Conservation (phyloP, 2,888 invertebrate species). For the Phyto melanocephala region DNA sequence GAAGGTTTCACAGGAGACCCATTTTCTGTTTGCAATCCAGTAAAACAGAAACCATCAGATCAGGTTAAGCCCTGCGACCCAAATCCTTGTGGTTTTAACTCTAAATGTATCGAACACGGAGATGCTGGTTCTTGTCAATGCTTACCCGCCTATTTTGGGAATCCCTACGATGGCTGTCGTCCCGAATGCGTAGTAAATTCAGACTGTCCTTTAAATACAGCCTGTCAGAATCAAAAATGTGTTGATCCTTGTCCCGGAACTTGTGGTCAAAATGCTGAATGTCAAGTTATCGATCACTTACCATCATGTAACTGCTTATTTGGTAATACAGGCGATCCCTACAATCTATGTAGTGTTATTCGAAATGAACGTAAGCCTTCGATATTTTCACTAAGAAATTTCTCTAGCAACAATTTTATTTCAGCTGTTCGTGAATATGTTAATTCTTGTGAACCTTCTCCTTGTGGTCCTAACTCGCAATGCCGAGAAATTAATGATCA, state of each 20-base stretch:
- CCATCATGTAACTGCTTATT: constrained; percentile 82
- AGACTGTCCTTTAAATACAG: constrained; percentile 84
- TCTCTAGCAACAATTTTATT: constrained; percentile 40
- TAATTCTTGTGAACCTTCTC: constrained; percentile 87
- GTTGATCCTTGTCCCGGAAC: constrained; percentile 83
- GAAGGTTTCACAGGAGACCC: constrained; percentile 82
- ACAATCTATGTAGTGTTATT: constrained; percentile 81
- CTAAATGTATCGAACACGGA: constrained; percentile 86
- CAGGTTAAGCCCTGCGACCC: constrained; percentile 80
- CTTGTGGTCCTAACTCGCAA: constrained; percentile 90
- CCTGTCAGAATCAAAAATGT: constrained; percentile 84
- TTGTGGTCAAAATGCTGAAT: constrained; percentile 83
- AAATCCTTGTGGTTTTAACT: constrained; percentile 82
- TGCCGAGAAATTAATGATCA: constrained; percentile 86
- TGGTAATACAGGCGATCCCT: constrained; percentile 85
- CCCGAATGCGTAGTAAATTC: constrained; percentile 84
- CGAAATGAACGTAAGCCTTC: constrained; percentile 79
- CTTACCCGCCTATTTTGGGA: constrained; percentile 85
- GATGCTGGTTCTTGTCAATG: constrained; percentile 87
- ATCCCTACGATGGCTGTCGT: constrained; percentile 87
- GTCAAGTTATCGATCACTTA: constrained; percentile 83
- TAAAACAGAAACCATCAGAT: constrained; percentile 78
- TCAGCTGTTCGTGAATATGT: constrained; percentile 79
- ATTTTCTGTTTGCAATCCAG: constrained; percentile 78
- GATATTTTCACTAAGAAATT: neutral